Base-by-base conservation (phyloP, 2,888 invertebrate genomes). In the Archaeoteleia sp. region DNA sequence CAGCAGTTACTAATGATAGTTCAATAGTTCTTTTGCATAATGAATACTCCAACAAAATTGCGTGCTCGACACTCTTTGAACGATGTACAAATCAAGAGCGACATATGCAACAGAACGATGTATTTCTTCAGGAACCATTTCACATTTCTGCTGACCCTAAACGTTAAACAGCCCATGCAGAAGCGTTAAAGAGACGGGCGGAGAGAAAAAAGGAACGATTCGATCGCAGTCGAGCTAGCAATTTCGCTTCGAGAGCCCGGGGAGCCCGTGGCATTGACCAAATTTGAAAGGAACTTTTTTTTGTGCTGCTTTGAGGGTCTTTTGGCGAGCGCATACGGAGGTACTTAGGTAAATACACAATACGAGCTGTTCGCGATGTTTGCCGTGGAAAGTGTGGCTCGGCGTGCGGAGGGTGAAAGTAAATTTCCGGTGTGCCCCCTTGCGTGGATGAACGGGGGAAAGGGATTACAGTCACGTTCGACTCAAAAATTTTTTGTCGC, bases 321-420 rank as follows among this genome's bases (percentile, higher is more conserved):
- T 34, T 34, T 34, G 20, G 25, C 17, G 9, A 4, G 17, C 23
- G 15, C 23, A 39, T 10, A 65, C 65, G 58, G 51, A 65, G 53
- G 40, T 58, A 65, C 65, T 65, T 58, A 65, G 53, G 40, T 58
- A 58, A 58, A 65, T 58, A 58, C 51, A 58, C 43, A 65, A 65
- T 51, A 45, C 39, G 34, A 32, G 10, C 12, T 37, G 14, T 37
- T 37, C 37, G 37, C 37, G 37, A 14, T 37, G 37, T 37, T 37
- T 37, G 15, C 37, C 37, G 37, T 37, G 37, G 17, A 37, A 37
- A 14, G 37, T 15, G 37, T 17, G 37, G 2, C 17, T 15, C 34
- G 34, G 8, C 48, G 32, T n/a, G 9, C 34, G 34, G 23, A 29
- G 46, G 45, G 40, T 32, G 57, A 42, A 43, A 54, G 32, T 40